Base-by-base conservation (phyloP, 2,888 invertebrate genomes). In the Aquatica leii region DNA sequence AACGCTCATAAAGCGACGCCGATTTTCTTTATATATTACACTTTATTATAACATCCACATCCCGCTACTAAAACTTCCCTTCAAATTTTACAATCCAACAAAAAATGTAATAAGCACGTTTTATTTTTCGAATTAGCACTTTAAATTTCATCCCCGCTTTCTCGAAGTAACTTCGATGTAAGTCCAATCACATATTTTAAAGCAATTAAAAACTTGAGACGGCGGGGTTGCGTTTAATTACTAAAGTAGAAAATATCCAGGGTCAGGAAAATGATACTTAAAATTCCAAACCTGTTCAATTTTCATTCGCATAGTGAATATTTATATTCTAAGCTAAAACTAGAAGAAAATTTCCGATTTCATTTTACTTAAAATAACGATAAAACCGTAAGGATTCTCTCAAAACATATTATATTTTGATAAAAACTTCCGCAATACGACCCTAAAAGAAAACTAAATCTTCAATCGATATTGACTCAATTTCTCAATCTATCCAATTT, bases 1-100 rank as follows among this genome's bases (percentile, higher is more conserved):
- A 58, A 59, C 52, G 62, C 64, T 63, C 59, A 65, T 69, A 69
- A 69, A 69, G 62, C 59, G 59, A 52, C 66, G 56, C 49, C 51
- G 49, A 62, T 62, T 62, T 66, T 59, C 61, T 62, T 54, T 62
- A 59, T 59, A 66, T 66, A 66, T 62, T 63, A 54, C 53, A 51
- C 50, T 66, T 66, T 66, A 63, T 66, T 66, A 66, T 51, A n/a
- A 43, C 35, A 53, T 40, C 51, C 41, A 35, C 59, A 12, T n/a
- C 14, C 31, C 41, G 50, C 43, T 8, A 21, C 43, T 52, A 60
- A 64, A 65, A 64, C 51, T 43, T 52, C 49, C 43, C 21, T 41
- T 41, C 46, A 60, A 52, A 59, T 63, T 58, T 67, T 48, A 20
- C 18, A 17, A 37, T 52, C 15, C 34, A 52, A 52, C 52, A 52